Base-by-base conservation (phyloP, 2,888 invertebrate genomes). In the Aleiodes alternator region DNA sequence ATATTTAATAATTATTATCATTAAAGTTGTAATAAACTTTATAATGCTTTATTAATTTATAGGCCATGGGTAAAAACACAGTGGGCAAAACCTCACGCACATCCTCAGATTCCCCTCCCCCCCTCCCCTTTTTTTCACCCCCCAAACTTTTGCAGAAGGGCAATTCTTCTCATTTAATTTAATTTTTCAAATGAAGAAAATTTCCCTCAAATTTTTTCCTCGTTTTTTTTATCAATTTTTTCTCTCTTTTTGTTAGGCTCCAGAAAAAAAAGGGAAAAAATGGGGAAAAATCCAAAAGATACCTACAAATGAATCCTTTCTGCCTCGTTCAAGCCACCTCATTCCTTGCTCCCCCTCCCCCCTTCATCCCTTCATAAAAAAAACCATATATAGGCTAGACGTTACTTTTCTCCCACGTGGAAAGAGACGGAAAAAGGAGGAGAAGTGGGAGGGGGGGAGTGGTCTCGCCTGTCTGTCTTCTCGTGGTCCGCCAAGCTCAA, bases 1-100 rank as follows among this genome's bases (percentile, higher is more conserved):
- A 89, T 89, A 89, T 89, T 89, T 89, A 89, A 89, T 89, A 89
- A 89, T 89, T 89, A 89, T 89, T 88, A 88, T 87, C 87, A 89
- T 89, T 89, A 89, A 87, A 89, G 87, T 88, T 88, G 86, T 88
- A 87, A 88, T 88, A 88, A 89, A 88, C 88, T 89, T 89, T 86
- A 88, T 84, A 69, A 88, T 89, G 88, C 89, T 88, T 88, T 88
- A 89, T 89, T 89, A 89, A 89, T 89, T 89, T 89, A 89, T 89
- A 88, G 88, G 86, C 82, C 84, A 81, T 59, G 69, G 51, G 38
- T 16, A 71, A 61, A 55, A 34, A 61, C 23, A 23, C 23, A 23
- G 23, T 23, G 12, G 34, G 72, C 31, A 12, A 23, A 9, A 31
- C 31, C 50, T 31, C 23, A 50, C 51, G 51, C 51, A 68, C 8